Evolutionary conservation across 2,113 vertebrate species (phyloP).

Genomic region (Solea senegalensis): DNA sequence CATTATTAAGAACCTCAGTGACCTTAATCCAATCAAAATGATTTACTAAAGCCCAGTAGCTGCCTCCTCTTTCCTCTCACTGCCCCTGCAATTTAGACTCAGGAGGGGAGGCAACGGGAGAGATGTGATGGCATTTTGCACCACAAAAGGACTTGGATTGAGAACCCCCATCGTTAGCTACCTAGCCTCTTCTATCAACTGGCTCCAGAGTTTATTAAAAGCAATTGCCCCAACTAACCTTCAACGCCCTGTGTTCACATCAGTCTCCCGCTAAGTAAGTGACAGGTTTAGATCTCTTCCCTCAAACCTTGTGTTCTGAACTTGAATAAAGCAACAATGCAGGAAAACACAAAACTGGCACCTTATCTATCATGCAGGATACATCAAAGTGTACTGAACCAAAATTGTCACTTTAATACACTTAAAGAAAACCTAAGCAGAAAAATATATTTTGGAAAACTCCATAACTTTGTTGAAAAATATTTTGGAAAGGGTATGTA

Average conservation of each 20-base stretch:
- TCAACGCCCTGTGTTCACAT: conserved; percentile 75
- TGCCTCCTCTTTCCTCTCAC: conserved; percentile 74
- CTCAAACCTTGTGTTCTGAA: not conserved
- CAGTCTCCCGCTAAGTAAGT: conserved; percentile 80
- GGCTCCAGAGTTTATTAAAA: conserved; percentile 89
- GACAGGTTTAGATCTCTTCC: conserved; percentile 73
- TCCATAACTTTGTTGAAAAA: conserved; percentile 1
- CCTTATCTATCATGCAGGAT: too few species aligned
- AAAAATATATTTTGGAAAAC: not conserved
- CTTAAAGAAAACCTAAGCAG: too few species aligned
- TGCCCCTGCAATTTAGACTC: conserved; percentile 78
- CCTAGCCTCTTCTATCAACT: conserved; percentile 85
- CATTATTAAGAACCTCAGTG: conserved; percentile 92
- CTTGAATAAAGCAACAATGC: not conserved
- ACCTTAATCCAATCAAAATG: conserved; percentile 99
- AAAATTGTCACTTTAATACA: too few species aligned
- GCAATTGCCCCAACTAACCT: conserved; percentile 77
- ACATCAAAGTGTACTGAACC: too few species aligned
- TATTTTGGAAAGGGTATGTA: conserved; percentile 16
- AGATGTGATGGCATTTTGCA: conserved; percentile 84
- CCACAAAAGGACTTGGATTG: conserved; percentile 84
- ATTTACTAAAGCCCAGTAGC: conserved; percentile 89
- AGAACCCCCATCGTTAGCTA: conserved; percentile 88
- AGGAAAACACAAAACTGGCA: too few species aligned
- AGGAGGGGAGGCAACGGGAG: conserved; percentile 80